Base-by-base conservation (phyloP, 1,140 invertebrate species). In the Pygmarrhopalites habei region DNA sequence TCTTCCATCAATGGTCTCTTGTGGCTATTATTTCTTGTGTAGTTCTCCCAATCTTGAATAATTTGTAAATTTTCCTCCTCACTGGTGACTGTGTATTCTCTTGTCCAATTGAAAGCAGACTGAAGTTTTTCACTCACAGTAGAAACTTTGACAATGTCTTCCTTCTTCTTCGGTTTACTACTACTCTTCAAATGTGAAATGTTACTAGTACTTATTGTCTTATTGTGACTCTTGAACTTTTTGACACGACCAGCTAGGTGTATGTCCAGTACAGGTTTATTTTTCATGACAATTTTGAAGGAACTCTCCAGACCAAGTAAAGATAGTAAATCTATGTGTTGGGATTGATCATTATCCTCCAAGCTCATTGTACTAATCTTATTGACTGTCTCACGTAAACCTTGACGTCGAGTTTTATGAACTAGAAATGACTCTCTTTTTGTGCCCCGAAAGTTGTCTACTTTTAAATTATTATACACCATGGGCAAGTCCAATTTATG, bases 401-500 rank as follows among this genome's bases (percentile, higher is more conserved):
- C 23, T 52, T 28, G 14, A 28, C 49, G 14, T 10, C 49, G 49
- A 15, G 14, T 25, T 29, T 52, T 52, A 23, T 15, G 14, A 3
- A 52, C 14, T 10, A 52, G 28, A 7, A 25, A 25, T 15, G 49
- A 26, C 12, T 28, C 49, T 26, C n/a, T 29, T 15, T 15, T 52
- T 7, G 25, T 52, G 7, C 49, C 49, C 2, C 49, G 19, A 23
- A 52, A 52, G n/a, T 52, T 52, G 49, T 15, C 14, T 28, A n/a
- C 10, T 26, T 56, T 56, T 7, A 56, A 39, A 41, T 19, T 35
- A 41, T 56, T 56, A 28, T 41, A 56, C 2, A 56, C 53, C 35
- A 39, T 15, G n/a, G 53, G 53, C n/a, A 56, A 26, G 30, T 56
- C 53, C 19, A 56, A 41, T 56, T 56, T 56, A 10, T 19, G 30